Conservation (phyloP, 64 coral and sea anemone genomes). For the Montipora foliosa region DNA sequence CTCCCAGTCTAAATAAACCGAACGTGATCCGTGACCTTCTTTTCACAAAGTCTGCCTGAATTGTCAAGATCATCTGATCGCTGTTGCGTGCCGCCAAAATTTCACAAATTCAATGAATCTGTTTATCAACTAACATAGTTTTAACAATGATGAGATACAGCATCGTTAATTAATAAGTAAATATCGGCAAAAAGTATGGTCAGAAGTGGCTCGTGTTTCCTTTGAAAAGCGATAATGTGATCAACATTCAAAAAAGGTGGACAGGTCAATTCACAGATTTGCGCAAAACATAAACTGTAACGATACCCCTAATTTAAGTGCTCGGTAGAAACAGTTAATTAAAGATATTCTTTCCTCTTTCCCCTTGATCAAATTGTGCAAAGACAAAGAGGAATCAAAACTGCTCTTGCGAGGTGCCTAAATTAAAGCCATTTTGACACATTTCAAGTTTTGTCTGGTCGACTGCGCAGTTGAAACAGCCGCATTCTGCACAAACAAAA, state of each 20-base stretch:
- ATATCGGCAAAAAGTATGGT: background rate
- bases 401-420: no score
- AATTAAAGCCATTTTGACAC: no score
- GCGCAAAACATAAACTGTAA: background rate
- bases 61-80: background rate
- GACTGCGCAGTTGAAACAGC: no score
- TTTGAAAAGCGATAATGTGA: background rate
- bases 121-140: background rate
- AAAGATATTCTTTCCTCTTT: background rate
- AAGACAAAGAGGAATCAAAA: no score
- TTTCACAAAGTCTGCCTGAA: no score
- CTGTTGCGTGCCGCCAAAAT: background rate
- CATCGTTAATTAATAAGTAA: background rate
- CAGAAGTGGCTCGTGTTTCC: background rate
- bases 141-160: background rate
- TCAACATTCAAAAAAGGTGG: background rate
- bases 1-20: background rate
- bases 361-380: background rate
- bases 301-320: no score
- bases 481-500: background rate
- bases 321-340: no score
- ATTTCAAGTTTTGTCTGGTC: no score
- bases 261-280: conserved; percentile 11
- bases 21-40: background rate
- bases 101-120: background rate